Evolutionary conservation across 2,113 vertebrate species (phyloP).

Genomic region (Oncorhynchus nerka): DNA sequence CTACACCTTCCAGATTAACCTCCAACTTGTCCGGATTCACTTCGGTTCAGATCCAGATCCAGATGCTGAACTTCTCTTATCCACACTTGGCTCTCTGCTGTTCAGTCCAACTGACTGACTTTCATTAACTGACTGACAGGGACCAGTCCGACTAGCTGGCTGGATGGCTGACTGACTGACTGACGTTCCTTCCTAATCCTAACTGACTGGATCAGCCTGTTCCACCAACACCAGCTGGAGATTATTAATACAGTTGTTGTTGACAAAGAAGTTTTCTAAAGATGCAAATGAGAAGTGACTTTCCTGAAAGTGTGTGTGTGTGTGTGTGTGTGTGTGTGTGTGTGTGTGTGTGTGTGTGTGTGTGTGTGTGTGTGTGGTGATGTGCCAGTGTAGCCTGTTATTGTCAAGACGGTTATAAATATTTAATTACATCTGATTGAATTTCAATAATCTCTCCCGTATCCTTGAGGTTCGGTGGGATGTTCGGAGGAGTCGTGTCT

Average conservation of each 20-base stretch:
- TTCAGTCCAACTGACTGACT: too few relatives aligned
- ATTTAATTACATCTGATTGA: conserved; percentile 58
- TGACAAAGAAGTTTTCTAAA: conserved; percentile 29
- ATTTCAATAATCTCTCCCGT: conserved; percentile 56
- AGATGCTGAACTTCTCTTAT: not conserved
- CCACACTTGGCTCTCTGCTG: conserved; percentile 25
- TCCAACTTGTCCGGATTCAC: conserved; percentile 7
- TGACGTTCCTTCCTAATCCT: conserved; percentile 13
- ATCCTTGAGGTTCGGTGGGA: conserved; percentile 48
- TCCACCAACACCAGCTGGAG: conserved; percentile 16
- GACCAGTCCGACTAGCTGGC: too few relatives aligned
- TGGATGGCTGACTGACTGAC: not conserved
- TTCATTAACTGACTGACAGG: too few relatives aligned
- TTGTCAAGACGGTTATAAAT: conserved; percentile 16
- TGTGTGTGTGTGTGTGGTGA: too few relatives aligned
- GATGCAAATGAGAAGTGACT: conserved; percentile 30
- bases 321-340: not conserved
- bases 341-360: too few relatives aligned
- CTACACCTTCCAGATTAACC: conserved; percentile 34
- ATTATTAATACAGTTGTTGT: conserved; percentile 18
- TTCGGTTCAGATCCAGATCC: conserved; percentile 19
- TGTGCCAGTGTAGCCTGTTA: not conserved
- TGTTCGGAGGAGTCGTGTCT: conserved; percentile 31
- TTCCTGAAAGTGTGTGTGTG: conserved; percentile 6
- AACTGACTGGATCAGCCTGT: conserved; percentile 27